Evolutionary conservation across 2,888 invertebrate genomes (phyloP), one percentile per base, ranked within the genome.

Genomic region (Cryptus armator): DNA sequence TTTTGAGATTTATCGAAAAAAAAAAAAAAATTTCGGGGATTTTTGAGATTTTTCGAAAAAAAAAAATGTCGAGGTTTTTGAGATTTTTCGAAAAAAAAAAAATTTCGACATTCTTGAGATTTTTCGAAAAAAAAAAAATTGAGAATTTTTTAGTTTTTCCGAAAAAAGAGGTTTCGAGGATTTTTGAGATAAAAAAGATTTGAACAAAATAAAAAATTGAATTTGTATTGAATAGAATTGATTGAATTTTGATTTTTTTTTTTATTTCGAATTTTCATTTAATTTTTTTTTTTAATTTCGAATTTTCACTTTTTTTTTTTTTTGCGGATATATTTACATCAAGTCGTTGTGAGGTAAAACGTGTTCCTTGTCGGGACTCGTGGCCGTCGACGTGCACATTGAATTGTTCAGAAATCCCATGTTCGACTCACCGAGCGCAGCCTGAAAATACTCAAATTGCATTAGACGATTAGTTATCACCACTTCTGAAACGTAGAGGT

Each of bases 381-480:
- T 94, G 66, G 94, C 93, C 86, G 94, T 94, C 87, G 94, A 94
- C 84, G 94, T 93, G 88, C 94, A 94, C 93, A 94, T 94, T 71
- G 94, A 92, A 87, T 94, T 94, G 90, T 92, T 94, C 79, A 94
- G 90, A 93, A 94, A 95, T 88, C 95, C 94, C 92, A 95, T 94
- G 89, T 95, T 95, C 89, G 94, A 95, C 90, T 95, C 95, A 77
- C 95, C 95, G 88, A 95, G 94, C 32, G 95, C 95, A 90, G 95
- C 95, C 95, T 95, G 93, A 85, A 94, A 94, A 94, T 94, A 94
- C 94, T 94, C 91, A 92, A 93, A 93, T 91, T 91, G 91, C 91
- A 93, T 92, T 91, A 93, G 92, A 91, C 84, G 84, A 88, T 92
- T 92, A 91, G 90, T 91, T 87, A 87, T 82, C 85, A 56, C 51